phyloP scores from a whole-genome alignment of 1,140 invertebrate genomes.

The Grapholita molesta region DNA sequence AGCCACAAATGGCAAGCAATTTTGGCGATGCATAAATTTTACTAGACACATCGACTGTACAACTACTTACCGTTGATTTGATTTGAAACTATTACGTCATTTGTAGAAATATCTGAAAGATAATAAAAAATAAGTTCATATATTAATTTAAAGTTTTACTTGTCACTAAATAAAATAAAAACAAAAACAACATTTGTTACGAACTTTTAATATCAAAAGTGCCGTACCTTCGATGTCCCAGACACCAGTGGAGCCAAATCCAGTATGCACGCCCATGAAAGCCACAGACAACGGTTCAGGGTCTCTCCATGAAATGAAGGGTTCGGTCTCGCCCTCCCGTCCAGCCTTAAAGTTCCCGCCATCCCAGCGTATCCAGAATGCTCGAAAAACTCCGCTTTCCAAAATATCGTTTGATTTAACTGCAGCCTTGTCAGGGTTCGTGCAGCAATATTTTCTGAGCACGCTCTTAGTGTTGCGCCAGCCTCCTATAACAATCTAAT shows the following conservation, averaged over 20 bases:
- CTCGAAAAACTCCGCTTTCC: not conserved
- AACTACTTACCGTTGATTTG: not conserved
- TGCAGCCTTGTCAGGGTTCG: not conserved
- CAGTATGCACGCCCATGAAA: not conserved
- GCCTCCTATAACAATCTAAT: not conserved
- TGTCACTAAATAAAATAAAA: not conserved
- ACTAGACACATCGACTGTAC: not conserved
- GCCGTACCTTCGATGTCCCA: not conserved
- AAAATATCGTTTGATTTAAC: not conserved
- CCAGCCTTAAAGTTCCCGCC: not conserved
- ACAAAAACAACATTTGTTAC: not conserved
- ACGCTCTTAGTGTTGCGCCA: not conserved
- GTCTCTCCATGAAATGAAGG: not conserved
- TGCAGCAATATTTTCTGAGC: not conserved
- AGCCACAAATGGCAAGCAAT: no score
- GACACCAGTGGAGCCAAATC: not conserved
- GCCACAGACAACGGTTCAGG: not conserved
- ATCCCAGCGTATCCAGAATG: not conserved
- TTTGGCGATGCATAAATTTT: no score
- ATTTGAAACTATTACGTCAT: not conserved
- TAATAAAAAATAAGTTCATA: no score
- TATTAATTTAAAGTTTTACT: not conserved
- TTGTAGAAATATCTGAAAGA: not conserved
- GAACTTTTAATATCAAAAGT: not conserved
- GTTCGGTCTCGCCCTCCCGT: not conserved